Base-by-base conservation (phyloP, 1,140 invertebrate genomes). In the Anastatus disparis region DNA sequence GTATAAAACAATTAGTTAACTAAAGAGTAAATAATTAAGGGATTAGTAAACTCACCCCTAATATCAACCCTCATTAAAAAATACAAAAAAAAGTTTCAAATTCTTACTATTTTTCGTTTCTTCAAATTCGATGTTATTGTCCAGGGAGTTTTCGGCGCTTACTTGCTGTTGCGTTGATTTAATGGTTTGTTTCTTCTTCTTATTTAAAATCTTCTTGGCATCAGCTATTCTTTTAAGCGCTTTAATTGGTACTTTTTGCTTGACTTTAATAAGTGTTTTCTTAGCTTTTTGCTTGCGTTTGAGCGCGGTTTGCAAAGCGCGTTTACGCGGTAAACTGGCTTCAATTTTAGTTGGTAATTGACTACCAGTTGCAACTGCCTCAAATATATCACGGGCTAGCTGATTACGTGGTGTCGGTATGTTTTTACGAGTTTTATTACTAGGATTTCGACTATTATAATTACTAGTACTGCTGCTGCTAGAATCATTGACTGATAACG, bases 281-380 rank as follows among this genome's bases (percentile, higher is more conserved):
- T 82, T 85, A 4, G 77, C 74, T 40, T 48, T 85, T 81, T 69
- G 84, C 80, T 65, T 82, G 35, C 56, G 75, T 82, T 82, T 84
- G 13, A 86, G 75, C 13, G 64, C 63, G 46, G 76, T 78, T 24
- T 79, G 77, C 1, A 85, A 72, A 8, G 80, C 82, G 61, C 84
- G 84, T 62, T 83, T 86, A 10, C 83, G 78, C 3, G 85, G 84
- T 62, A 86, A 63, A 50, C 74, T 77, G n/a, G 82, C 78, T 63
- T 85, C 84, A 70, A 85, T 61, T 70, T 84, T 84, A 24, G 77
- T 66, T 50, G 84, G 74, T 53, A 85, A 76, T 68, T 84, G 79
- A 75, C 80, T 85, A 56, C 77, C 76, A 3, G 78, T 79, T 10
- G 78, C 79, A 24, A 81, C 79, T 8, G 75, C 78, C 26, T 81